phyloP scores from a whole-genome alignment of 2,113 vertebrate genomes.

The Lontra canadensis region DNA sequence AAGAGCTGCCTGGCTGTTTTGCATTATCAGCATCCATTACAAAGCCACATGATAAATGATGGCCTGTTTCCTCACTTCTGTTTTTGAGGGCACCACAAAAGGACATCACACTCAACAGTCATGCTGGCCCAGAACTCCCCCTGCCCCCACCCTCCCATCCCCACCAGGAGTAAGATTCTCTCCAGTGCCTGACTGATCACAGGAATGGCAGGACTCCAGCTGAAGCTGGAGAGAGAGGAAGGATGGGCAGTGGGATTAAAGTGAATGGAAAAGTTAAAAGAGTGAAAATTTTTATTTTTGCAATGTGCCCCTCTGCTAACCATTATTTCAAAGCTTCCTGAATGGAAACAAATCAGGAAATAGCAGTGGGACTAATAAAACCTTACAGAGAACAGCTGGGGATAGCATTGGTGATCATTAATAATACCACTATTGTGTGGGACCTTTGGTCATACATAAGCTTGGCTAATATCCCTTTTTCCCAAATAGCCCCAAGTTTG shows the following conservation, averaged over 20 bases:
- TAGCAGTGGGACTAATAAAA: conserved; percentile 65
- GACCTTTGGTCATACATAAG: background rate
- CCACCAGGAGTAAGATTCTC: background rate
- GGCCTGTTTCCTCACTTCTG: conserved; percentile 72
- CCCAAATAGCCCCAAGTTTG: background rate
- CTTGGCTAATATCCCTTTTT: background rate
- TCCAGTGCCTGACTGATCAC: conserved; percentile 43
- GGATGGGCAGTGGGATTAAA: conserved; percentile 64
- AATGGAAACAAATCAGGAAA: conserved; percentile 75
- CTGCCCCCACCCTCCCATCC: background rate
- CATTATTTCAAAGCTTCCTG: conserved; percentile 80
- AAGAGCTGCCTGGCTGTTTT: conserved; percentile 52
- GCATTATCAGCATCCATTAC: conserved; percentile 62
- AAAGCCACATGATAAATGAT: conserved; percentile 64
- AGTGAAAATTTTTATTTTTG: conserved; percentile 65
- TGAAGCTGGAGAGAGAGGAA: conserved; percentile 35
- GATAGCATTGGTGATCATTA: background rate
- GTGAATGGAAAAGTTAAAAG: conserved; percentile 73
- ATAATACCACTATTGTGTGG: background rate
- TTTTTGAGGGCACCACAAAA: conserved; percentile 58
- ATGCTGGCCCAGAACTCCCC: background rate
- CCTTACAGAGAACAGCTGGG: conserved; percentile 67
- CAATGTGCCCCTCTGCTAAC: conserved; percentile 77
- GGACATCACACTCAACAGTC: conserved; percentile 55
- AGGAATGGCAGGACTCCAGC: conserved; percentile 68